These are phyloP conservation scores for Sterna hirundo DNA, from an alignment of 2,113 vertebrate genomes.

Conservation along the genomic window DNA sequence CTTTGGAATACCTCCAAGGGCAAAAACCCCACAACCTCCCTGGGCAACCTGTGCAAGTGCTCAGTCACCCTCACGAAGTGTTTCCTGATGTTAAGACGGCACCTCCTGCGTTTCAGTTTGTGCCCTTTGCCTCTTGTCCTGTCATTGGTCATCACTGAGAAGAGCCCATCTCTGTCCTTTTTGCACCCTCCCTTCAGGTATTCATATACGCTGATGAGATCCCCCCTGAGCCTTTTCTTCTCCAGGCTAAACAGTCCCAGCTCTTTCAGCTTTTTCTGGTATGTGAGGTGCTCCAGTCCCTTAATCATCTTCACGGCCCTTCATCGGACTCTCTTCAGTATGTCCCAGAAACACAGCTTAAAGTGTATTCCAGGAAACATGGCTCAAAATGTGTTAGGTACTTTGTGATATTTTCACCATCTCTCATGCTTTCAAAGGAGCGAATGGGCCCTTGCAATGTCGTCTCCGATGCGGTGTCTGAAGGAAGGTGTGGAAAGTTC, in stretches of 20 bases:
- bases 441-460: neutral
- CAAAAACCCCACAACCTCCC: neutral
- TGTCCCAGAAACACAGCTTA: neutral
- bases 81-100: neutral
- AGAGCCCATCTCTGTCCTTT: neutral
- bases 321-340: neutral
- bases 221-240: neutral
- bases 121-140: neutral
- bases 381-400: neutral
- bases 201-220: neutral
- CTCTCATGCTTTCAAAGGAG: neutral
- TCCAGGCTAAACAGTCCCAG: neutral
- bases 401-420: neutral
- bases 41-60: neutral
- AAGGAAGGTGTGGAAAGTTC: neutral
- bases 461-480: neutral
- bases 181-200: neutral
- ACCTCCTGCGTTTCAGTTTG: neutral
- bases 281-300: neutral
- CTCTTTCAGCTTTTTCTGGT: neutral
- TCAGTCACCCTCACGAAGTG: neutral
- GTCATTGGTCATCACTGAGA: neutral
- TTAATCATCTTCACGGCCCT: neutral
- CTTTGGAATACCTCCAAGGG: neutral
- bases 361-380: neutral